Percentiles rank a stretch among this genome's conserved stretches.
phyloP scores from a whole-genome alignment of 2,888 invertebrate genomes.

The Eurytoma adleriae region DNA sequence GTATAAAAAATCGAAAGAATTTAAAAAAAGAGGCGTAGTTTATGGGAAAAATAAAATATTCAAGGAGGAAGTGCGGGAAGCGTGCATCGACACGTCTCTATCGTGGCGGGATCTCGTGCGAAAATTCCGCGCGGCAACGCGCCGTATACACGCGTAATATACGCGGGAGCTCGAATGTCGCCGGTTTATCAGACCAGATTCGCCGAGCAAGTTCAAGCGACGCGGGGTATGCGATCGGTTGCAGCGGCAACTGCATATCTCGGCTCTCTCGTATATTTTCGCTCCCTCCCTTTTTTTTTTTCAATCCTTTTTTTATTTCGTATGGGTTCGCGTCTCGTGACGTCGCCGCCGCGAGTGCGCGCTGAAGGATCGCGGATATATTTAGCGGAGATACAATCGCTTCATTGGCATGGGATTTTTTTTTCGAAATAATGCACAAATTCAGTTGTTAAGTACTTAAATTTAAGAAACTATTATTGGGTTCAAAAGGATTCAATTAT shows the following conservation, averaged over 20 bases:
- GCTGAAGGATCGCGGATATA: slow-evolving; percentile 24
- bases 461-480: too few relatives aligned
- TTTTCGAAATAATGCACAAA: too few relatives aligned
- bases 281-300: not conserved
- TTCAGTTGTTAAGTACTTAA: too few relatives aligned
- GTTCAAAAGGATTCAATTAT: too few relatives aligned
- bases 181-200: slow-evolving; percentile 35
- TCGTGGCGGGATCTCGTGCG: too few relatives aligned
- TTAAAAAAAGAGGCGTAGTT: too few relatives aligned
- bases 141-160: not conserved
- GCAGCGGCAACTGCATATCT: slow-evolving; percentile 4
- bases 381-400: slow-evolving; percentile 32
- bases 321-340: not conserved
- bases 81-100: too few relatives aligned
- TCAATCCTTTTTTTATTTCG: not conserved
- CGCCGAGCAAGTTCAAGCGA: not conserved
- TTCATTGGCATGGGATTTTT: not conserved
- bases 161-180: slow-evolving; percentile 20
- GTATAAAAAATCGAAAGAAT: too few relatives aligned
- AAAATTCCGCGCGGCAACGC: not conserved
- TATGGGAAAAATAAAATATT: not conserved
- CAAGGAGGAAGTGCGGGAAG: too few relatives aligned
- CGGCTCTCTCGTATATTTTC: not conserved
- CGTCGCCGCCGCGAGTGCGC: slow-evolving; percentile 3
- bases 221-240: slow-evolving; percentile 5